A percentile compares a stretch with the other conserved stretches of the same genome.
These are phyloP conservation scores for Candoia aspera DNA, from an alignment of 2,113 vertebrate species.

Conservation along the genomic window DNA sequence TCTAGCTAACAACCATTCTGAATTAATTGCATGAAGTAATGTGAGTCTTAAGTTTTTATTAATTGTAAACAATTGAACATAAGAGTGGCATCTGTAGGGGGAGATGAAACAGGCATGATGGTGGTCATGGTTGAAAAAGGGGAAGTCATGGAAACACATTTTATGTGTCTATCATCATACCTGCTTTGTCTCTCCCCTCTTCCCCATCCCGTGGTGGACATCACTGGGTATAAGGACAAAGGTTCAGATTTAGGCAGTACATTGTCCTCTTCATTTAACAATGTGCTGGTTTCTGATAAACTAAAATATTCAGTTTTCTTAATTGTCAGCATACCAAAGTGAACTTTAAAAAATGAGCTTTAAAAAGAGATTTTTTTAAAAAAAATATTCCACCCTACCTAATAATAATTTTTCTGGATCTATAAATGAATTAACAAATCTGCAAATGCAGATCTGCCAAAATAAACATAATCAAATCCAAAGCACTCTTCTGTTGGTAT, in stretches of 20 bases:
- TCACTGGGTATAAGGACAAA: not conserved
- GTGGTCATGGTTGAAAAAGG: too few species aligned
- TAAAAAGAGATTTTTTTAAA: slow-evolving; percentile 5
- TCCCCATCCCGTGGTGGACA: too few species aligned
- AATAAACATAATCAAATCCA: slow-evolving; percentile 9
- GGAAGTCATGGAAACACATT: too few species aligned
- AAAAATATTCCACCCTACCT: not conserved
- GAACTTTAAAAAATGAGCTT: not conserved
- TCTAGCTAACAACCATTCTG: too few species aligned
- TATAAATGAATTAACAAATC: not conserved
- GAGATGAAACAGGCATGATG: too few species aligned
- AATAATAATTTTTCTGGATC: slow-evolving; percentile 17
- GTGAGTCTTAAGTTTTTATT: too few species aligned
- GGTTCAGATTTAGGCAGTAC: not conserved
- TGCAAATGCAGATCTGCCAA: slow-evolving; percentile 2
- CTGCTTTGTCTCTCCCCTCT: too few species aligned
- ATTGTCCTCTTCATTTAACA: not conserved
- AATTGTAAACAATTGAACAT: too few species aligned
- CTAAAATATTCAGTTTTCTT: slow-evolving; percentile 1
- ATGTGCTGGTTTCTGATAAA: not conserved
- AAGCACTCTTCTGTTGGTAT: slow-evolving; percentile 4
- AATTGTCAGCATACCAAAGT: not conserved
- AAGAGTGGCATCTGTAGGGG: too few species aligned
- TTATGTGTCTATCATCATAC: too few species aligned
- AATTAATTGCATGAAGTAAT: too few species aligned